These are phyloP conservation scores for Agonopterix arenella DNA, from an alignment of 2,888 invertebrate genomes.

Conservation along the genomic window DNA sequence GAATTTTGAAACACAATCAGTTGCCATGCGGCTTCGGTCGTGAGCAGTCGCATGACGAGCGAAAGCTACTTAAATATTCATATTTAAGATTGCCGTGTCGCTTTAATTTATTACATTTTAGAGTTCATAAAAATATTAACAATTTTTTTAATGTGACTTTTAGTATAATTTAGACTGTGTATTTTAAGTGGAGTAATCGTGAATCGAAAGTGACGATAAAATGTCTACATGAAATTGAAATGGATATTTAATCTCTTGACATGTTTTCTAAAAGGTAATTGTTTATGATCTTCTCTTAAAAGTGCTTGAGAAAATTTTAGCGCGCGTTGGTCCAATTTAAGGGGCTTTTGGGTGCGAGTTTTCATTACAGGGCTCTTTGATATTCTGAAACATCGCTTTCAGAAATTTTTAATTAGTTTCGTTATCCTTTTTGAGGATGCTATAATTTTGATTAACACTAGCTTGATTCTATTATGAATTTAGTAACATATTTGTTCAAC, in stretches of 20 bases:
- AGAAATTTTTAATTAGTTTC: slow-evolving; percentile 1
- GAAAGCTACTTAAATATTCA: neutral
- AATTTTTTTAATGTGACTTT: too few relatives aligned
- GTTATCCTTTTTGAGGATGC: neutral
- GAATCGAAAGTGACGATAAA: slow-evolving; percentile 4
- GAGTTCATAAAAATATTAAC: too few relatives aligned
- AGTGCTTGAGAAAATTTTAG: neutral
- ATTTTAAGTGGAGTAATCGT: neutral
- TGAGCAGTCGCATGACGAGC: slow-evolving; percentile 20
- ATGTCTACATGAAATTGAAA: slow-evolving; percentile 1
- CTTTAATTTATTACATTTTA: too few relatives aligned
- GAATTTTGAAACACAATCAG: slow-evolving; percentile 47
- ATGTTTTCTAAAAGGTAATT: slow-evolving; percentile 6
- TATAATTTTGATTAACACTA: neutral
- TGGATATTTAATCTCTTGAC: slow-evolving; percentile 5
- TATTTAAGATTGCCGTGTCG: slow-evolving; percentile 5
- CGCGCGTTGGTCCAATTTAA: neutral
- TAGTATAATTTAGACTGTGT: neutral
- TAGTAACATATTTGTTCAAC: too few relatives aligned
- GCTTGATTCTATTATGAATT: too few relatives aligned
- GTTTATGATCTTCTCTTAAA: neutral
- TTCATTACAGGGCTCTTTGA: neutral
- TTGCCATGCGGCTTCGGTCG: slow-evolving; percentile 35
- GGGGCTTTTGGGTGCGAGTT: neutral
- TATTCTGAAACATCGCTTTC: neutral